A percentile compares a stretch with the other conserved stretches of the same genome.
Conservation (phyloP, 2,113 vertebrate species). For the Sorex fumeus region DNA sequence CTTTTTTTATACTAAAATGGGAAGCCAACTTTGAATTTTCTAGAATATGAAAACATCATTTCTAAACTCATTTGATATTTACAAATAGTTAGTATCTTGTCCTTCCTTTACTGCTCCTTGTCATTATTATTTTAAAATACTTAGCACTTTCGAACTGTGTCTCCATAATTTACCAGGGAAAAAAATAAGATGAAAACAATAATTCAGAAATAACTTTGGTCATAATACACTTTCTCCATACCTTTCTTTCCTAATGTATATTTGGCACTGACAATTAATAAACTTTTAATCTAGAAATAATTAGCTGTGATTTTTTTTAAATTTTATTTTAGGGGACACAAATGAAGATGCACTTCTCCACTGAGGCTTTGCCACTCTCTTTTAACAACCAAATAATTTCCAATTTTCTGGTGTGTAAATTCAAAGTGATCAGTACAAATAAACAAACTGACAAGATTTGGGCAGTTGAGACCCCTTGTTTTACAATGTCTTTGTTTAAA, state of each 20-base stretch:
- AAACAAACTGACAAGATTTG: conserved; percentile 77
- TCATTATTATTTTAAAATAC: background rate
- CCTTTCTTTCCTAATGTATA: conserved; percentile 56
- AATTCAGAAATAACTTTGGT: conserved; percentile 30
- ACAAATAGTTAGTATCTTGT: background rate
- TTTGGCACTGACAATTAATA: conserved; percentile 66
- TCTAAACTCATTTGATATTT: background rate
- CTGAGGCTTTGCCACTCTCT: conserved; percentile 24
- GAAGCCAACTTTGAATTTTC: background rate
- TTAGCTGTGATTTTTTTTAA: conserved; percentile 54
- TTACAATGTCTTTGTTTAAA: conserved; percentile 76
- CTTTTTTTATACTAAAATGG: background rate
- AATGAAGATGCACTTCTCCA: conserved; percentile 50
- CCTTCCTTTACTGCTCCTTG: background rate
- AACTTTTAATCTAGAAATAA: conserved; percentile 55
- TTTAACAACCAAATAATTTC: conserved; percentile 74
- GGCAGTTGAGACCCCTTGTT: conserved; percentile 69
- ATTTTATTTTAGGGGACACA: conserved; percentile 43
- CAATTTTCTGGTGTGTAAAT: conserved; percentile 81
- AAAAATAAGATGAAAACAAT: background rate
- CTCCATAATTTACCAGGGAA: background rate
- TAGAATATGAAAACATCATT: background rate
- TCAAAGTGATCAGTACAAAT: conserved; percentile 75
- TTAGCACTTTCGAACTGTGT: background rate
- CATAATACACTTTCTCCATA: background rate